Evolutionary conservation across 2,797 vertebrate genomes (phyloP).

Genomic region (Enteromius unitaeniatus): DNA sequence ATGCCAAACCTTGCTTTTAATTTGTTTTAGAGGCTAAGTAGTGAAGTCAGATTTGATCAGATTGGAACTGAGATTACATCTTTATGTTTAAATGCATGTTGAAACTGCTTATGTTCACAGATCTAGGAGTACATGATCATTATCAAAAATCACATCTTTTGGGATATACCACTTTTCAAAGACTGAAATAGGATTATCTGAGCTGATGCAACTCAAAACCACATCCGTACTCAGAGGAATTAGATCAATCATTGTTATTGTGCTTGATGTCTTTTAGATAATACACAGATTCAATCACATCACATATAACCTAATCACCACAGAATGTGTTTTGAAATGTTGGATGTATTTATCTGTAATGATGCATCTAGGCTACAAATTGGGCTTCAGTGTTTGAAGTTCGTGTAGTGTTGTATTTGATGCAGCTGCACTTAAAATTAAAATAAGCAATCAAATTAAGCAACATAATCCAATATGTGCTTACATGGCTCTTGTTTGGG

Average conservation of each 20-base stretch:
- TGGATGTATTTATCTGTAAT: not conserved
- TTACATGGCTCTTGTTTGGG: not conserved
- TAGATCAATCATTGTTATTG: not conserved
- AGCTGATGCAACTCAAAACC: not conserved
- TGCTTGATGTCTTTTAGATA: not conserved
- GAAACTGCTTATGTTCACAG: not conserved
- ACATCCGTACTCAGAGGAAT: not conserved
- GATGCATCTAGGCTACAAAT: not conserved
- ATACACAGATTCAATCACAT: constrained; percentile 7
- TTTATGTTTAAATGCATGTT: not conserved
- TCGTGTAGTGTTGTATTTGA: not conserved
- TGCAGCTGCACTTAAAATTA: not conserved
- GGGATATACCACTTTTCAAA: not conserved
- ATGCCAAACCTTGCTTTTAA: not conserved
- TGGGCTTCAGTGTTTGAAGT: not conserved
- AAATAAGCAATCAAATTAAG: not conserved
- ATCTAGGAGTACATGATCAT: not conserved
- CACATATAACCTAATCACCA: constrained; percentile 12
- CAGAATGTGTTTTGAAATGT: not conserved
- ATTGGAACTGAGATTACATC: not conserved
- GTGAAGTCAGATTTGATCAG: not conserved
- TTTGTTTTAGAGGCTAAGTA: not conserved
- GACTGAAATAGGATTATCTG: not conserved
- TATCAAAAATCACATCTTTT: not conserved
- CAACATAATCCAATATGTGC: not conserved